phyloP scores from a whole-genome alignment of 2,888 invertebrate genomes.

The Gerris lacustris region DNA sequence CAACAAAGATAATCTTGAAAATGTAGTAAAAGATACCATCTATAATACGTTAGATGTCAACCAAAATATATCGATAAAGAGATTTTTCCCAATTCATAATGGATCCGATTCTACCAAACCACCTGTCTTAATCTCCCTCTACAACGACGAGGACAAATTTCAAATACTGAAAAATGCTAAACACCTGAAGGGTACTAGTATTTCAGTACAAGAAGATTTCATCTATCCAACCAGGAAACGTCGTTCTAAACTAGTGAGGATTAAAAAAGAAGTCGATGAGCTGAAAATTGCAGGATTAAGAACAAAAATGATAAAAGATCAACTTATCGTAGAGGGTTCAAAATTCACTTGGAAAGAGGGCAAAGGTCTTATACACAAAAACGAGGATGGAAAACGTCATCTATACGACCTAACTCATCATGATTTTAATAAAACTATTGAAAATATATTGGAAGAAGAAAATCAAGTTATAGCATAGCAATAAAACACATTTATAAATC shows the following conservation, averaged over 20 bases:
- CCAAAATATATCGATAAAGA: neutral
- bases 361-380: neutral
- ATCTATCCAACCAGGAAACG: neutral
- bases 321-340: neutral
- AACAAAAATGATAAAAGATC: neutral
- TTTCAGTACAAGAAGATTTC: neutral
- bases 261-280: neutral
- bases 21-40: neutral
- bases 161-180: neutral
- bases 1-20: neutral
- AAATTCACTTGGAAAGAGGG: neutral
- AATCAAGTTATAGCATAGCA: no score
- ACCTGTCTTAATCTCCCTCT: neutral
- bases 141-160: neutral
- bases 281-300: neutral
- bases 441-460: no score
- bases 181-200: neutral
- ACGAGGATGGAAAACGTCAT: neutral
- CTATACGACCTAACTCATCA: neutral
- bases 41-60: neutral
- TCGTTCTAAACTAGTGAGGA: neutral
- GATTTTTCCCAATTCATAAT: neutral
- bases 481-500: no score
- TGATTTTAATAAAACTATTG: no score
- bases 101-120: neutral